A percentile compares a stretch with the other conserved stretches of the same genome.
Evolutionary conservation across 2,113 vertebrate species (phyloP).

Genomic region (Rhea pennata): DNA sequence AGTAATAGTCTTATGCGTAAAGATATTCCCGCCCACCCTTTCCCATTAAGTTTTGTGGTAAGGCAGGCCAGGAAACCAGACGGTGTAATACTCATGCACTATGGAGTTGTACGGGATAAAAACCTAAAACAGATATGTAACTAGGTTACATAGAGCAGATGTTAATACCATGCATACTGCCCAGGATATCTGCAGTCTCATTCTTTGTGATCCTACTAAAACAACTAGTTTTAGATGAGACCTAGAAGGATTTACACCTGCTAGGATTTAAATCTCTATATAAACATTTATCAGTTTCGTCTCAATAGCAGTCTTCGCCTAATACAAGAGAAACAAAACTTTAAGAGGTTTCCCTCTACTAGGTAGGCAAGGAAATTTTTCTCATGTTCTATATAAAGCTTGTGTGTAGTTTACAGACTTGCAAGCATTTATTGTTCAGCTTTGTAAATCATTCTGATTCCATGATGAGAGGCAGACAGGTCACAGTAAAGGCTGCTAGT

Average conservation of each 20-base stretch:
- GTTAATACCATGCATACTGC: accelerated
- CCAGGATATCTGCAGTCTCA: accelerated
- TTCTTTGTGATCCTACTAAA: neutral
- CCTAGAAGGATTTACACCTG: neutral
- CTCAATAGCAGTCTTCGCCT: neutral
- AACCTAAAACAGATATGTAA: accelerated
- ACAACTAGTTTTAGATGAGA: neutral
- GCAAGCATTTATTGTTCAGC: neutral
- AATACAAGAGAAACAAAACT: neutral
- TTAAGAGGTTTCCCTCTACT: neutral
- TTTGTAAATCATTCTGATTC: neutral
- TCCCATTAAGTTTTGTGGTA: accelerated
- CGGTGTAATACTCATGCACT: accelerated
- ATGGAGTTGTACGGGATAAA: accelerated
- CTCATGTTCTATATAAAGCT: neutral
- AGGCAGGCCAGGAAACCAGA: neutral
- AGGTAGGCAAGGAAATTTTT: neutral
- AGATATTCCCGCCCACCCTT: neutral
- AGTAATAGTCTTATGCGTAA: neutral
- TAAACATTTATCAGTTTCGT: neutral
- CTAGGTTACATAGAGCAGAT: neutral
- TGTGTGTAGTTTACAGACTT: neutral
- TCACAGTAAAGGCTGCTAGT: neutral
- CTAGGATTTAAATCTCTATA: neutral
- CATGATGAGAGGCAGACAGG: neutral